phyloP scores from a whole-genome alignment of 2,113 vertebrate genomes.

The Thermophis baileyi region DNA sequence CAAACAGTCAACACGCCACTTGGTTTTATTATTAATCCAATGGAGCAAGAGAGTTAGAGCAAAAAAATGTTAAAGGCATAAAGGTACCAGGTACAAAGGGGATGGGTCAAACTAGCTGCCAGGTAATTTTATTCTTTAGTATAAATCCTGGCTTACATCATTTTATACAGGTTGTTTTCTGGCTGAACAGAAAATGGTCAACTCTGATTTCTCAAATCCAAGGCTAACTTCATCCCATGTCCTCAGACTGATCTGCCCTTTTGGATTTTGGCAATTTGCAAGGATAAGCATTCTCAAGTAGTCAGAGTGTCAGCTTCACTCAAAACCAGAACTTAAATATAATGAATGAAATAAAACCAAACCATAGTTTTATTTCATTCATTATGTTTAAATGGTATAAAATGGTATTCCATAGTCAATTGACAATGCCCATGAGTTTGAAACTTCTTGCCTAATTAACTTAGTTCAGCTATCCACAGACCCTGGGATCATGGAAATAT shows the following conservation, averaged over 20 bases:
- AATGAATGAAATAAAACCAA: slow-evolving; percentile 18
- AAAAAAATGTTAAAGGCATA: not conserved
- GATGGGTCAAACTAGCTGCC: not conserved
- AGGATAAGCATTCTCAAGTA: not conserved
- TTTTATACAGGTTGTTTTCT: not conserved
- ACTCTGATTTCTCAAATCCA: not conserved
- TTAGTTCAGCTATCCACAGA: not conserved
- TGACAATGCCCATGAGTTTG: not conserved
- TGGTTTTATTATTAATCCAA: not conserved
- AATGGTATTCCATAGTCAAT: not conserved
- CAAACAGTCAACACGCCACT: not conserved
- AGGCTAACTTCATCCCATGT: not conserved
- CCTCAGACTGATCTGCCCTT: not conserved
- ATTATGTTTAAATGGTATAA: not conserved
- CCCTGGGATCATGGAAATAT: not conserved
- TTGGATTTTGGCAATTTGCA: not conserved
- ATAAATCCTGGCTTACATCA: not conserved
- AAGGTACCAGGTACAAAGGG: not conserved
- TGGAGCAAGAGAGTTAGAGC: not conserved
- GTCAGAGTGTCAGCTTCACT: not conserved
- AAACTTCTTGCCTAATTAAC: not conserved
- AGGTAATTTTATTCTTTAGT: not conserved
- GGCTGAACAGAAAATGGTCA: not conserved
- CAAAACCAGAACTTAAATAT: slow-evolving; percentile 13
- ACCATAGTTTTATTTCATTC: no score